Evolutionary conservation across 2,113 vertebrate genomes (phyloP), one percentile per base, ranked within the genome.

Genomic region (Grammomys dolichurus): DNA sequence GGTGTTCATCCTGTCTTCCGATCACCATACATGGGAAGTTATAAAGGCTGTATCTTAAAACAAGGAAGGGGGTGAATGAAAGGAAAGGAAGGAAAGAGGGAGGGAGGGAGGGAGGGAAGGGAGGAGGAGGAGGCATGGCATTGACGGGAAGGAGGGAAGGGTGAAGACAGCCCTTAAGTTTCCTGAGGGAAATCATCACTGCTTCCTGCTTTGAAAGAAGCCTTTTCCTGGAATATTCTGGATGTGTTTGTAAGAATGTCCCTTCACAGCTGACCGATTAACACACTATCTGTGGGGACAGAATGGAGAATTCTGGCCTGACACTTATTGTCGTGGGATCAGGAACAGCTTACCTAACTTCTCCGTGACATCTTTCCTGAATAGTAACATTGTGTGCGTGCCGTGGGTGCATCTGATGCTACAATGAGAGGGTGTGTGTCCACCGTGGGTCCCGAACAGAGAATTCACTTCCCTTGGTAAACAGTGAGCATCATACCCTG

Each of bases 171-270:
- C 58, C 46, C 36, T 96, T 31, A 17, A 13, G 7, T 77, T 80
- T 22, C 65, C 56, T 9, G 4, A 19, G 82, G 13, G 28, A 48
- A 87, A 76, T 11, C 56, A 12, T 13, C 60, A 2, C 20, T 17
- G 75, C 48, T 17, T 54, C 40, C 0, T 22, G 31, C 20, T 78
- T 94, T 75, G 58, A 76, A 95, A 80, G 70, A 54, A 11, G 54
- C 58, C 48, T 94, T 67, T 92, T 94, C n/a, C 91, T 22, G 11
- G 40, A 69, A 89, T 73, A 46, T 31, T 46, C 69, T 69, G 80
- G 19, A 12, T 84, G 22, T 4, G 11, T 93, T 48, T 92, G 69
- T 36, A 70, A 75, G 92, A 82, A 67, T 4, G 9, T 20, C 60
- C 46, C 48, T 80, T 87, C 77, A 51, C 1, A 40, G 33, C 51